Conservation (phyloP, 2,888 invertebrate genomes). For the Malthinus flaveolus region DNA sequence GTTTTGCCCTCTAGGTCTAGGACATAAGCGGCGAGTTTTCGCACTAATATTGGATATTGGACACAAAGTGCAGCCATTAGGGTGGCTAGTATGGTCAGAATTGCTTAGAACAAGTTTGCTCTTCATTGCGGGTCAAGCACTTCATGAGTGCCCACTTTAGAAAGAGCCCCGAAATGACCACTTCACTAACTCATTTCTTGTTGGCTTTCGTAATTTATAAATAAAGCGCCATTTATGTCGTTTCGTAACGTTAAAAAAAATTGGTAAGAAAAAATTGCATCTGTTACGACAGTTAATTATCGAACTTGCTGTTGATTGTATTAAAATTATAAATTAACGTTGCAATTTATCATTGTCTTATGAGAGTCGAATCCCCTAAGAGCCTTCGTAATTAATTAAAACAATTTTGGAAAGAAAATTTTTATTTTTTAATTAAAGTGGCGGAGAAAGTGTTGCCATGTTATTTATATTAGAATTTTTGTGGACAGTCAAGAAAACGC, state of each 20-base stretch:
- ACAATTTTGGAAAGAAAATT: neutral
- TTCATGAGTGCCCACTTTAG: slow-evolving; percentile 24
- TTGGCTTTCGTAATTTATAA: slow-evolving; percentile 28
- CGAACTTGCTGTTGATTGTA: neutral
- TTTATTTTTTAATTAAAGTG: slow-evolving; percentile 13
- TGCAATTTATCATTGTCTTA: slow-evolving; percentile 5
- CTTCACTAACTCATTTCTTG: slow-evolving; percentile 31
- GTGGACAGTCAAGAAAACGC: slow-evolving; percentile 8
- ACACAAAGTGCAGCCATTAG: slow-evolving; percentile 40
- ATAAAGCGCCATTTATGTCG: slow-evolving; percentile 11
- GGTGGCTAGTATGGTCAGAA: slow-evolving; percentile 32
- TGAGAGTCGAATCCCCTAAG: neutral
- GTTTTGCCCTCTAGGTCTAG: slow-evolving; percentile 16
- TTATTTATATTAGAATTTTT: slow-evolving; percentile 8
- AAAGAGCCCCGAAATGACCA: slow-evolving; percentile 23
- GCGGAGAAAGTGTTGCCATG: neutral
- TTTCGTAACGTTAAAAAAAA: slow-evolving; percentile 12
- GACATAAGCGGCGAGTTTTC: slow-evolving; percentile 32
- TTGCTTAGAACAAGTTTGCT: slow-evolving; percentile 32
- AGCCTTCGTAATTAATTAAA: slow-evolving; percentile 4
- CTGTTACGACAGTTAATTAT: slow-evolving; percentile 2
- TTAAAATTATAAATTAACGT: slow-evolving; percentile 3
- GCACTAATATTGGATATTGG: slow-evolving; percentile 40
- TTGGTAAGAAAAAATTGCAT: neutral
- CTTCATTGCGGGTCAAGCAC: slow-evolving; percentile 37